Evolutionary conservation across 2,888 invertebrate genomes (phyloP).

Genomic region (Linhomoeus sp.): DNA sequence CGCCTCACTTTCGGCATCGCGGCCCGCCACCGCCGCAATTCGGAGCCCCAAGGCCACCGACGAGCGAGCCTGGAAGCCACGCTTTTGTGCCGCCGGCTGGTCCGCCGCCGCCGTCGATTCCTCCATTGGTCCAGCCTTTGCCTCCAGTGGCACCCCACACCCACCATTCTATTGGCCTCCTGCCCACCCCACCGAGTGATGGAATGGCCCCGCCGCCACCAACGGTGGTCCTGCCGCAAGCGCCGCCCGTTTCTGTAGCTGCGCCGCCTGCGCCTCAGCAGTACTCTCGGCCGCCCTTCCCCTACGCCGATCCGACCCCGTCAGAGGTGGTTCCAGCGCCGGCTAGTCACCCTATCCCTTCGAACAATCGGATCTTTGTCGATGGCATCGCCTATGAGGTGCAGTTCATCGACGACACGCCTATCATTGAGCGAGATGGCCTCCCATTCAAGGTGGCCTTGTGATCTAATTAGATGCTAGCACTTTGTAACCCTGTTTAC

Average conservation of each 20-base stretch:
- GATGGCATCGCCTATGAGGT: constrained; percentile 27
- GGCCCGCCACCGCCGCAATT: no score
- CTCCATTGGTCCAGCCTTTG: no score
- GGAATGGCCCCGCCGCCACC: no score
- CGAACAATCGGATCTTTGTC: constrained; percentile 26
- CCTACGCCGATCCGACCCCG: not conserved
- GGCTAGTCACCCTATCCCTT: constrained; percentile 11
- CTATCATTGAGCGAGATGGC: constrained; percentile 25
- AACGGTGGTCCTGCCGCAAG: not conserved
- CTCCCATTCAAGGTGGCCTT: constrained; percentile 12
- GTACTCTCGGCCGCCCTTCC: constrained; percentile 1
- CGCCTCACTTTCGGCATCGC: no score
- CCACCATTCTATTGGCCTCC: no score
- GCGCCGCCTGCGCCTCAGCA: not conserved
- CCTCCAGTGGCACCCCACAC: no score
- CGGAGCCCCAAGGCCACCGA: no score
- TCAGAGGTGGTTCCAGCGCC: not conserved
- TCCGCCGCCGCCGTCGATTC: no score
- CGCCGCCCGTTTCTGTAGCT: constrained; percentile 1
- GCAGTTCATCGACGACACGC: constrained; percentile 10
- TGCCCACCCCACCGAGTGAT: not conserved
- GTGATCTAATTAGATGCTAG: no score
- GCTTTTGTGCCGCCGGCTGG: no score
- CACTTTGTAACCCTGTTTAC: no score
- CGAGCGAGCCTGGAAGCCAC: no score